Evolutionary conservation across 2,113 vertebrate species (phyloP).

Genomic region (Lophius piscatorius): DNA sequence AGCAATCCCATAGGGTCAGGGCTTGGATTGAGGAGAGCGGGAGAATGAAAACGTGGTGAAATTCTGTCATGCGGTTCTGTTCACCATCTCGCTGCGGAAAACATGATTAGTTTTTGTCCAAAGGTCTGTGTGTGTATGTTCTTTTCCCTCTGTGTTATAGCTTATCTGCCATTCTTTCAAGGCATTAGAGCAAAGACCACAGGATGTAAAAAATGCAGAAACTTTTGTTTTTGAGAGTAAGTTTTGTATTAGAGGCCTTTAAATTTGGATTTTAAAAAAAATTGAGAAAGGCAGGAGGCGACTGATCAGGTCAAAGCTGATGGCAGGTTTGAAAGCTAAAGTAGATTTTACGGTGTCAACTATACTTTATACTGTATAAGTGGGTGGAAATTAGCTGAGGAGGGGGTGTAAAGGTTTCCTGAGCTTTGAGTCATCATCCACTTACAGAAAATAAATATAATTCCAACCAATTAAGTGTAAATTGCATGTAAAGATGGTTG

Average conservation of each 20-base stretch:
- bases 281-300: background rate
- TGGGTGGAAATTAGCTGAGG: conserved; percentile 7
- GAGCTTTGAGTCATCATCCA: conserved; percentile 25
- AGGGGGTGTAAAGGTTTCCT: too few relatives aligned
- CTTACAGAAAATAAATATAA: conserved; percentile 8
- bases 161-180: conserved; percentile 60
- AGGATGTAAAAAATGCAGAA: conserved; percentile 38
- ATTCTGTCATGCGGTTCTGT: conserved; percentile 59
- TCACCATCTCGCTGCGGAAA: conserved; percentile 73
- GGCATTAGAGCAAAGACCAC: conserved; percentile 50
- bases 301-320: background rate
- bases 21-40: conserved; percentile 35
- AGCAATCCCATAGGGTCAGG: conserved; percentile 51
- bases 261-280: conserved; percentile 5
- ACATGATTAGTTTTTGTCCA: conserved; percentile 78
- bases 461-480: conserved; percentile 5
- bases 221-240: conserved; percentile 20
- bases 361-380: background rate
- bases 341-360: background rate
- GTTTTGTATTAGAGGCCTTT: background rate
- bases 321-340: background rate
- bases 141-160: conserved; percentile 59
- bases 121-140: conserved; percentile 66
- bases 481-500: background rate
- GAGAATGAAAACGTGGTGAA: conserved; percentile 43